Evolutionary conservation across 1,140 invertebrate species (phyloP).

Genomic region (Heliconius hewitsoni): DNA sequence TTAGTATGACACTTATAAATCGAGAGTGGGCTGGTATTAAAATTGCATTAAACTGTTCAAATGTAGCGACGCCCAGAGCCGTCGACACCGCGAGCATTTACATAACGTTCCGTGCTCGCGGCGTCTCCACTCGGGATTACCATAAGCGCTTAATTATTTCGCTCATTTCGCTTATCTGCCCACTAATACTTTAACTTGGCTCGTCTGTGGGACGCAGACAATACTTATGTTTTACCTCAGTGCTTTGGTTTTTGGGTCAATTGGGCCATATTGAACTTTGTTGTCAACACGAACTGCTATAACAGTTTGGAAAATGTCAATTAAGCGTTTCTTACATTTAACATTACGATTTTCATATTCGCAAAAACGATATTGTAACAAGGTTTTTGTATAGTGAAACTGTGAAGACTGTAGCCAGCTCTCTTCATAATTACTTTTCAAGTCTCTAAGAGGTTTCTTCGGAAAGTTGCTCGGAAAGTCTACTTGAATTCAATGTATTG

Average conservation of each 20-base stretch:
- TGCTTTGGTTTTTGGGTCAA: slow-evolving; percentile 8
- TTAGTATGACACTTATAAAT: slow-evolving; percentile 16
- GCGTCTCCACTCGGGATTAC: slow-evolving; percentile 49
- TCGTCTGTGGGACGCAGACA: slow-evolving; percentile 24
- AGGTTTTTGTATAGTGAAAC: neutral
- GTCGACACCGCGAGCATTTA: slow-evolving; percentile 49
- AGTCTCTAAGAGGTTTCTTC: neutral
- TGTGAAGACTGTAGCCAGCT: neutral
- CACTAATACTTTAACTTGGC: slow-evolving; percentile 62
- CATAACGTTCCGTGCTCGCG: slow-evolving; percentile 59
- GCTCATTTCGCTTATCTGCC: slow-evolving; percentile 57
- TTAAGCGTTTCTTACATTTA: neutral
- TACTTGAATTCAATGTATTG: neutral
- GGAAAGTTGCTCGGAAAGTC: neutral
- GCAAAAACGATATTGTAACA: neutral
- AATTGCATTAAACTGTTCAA: slow-evolving; percentile 37
- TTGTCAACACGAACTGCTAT: neutral
- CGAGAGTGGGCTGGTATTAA: slow-evolving; percentile 31
- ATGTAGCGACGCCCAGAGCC: slow-evolving; percentile 35
- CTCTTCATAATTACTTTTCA: neutral
- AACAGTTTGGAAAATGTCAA: neutral
- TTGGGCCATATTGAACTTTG: neutral
- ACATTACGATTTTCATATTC: neutral
- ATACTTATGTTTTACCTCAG: slow-evolving; percentile 17
- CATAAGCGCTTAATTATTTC: slow-evolving; percentile 72